A percentile compares a stretch with the other conserved stretches of the same genome.
Conservation (phyloP, 2,113 vertebrate species). For the Xiphophorus couchianus region DNA sequence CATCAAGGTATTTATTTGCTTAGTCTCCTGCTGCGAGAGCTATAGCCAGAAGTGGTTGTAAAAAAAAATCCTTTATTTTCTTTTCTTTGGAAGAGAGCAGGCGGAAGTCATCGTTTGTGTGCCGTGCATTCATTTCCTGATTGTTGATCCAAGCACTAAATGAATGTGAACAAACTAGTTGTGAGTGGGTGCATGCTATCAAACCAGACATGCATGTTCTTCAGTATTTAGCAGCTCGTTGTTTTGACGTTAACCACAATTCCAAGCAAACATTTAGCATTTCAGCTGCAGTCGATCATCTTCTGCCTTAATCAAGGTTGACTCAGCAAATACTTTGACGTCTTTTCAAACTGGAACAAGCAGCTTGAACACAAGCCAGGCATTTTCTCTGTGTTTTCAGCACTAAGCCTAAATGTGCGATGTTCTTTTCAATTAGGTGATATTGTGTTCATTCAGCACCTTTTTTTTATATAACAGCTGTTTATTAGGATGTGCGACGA, state of each 20-base stretch:
- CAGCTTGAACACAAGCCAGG: background rate
- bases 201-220: background rate
- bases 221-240: no score
- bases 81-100: conserved; percentile 1
- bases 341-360: background rate
- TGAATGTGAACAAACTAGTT: background rate
- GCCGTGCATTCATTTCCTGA: conserved; percentile 16
- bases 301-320: background rate
- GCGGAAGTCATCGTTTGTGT: conserved; percentile 6
- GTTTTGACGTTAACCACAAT: background rate
- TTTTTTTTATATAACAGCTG: conserved; percentile 12
- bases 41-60: conserved; percentile 4
- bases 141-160: conserved; percentile 5
- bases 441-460: conserved; percentile 13
- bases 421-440: background rate
- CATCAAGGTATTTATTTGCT: no score
- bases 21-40: no score
- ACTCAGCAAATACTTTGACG: background rate
- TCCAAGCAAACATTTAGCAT: background rate
- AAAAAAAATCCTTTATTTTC: background rate
- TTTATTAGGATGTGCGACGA: conserved; percentile 19
- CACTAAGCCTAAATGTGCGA: background rate
- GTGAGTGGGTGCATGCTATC: no score
- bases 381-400: background rate
- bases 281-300: background rate